Base-by-base conservation (phyloP, 2,888 invertebrate genomes). In the Hanleya hanleyi region DNA sequence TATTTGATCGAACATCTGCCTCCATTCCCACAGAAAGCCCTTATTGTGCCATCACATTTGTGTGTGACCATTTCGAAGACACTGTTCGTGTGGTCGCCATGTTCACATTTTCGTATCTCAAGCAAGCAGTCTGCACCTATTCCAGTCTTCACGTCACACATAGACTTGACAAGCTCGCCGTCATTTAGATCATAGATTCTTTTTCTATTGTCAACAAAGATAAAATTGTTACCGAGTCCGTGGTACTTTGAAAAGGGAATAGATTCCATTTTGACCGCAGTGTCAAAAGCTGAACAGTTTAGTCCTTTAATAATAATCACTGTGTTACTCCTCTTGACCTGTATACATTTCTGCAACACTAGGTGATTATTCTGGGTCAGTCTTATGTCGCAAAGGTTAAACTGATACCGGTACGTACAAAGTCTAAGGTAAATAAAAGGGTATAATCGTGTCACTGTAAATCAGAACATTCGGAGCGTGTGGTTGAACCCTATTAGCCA, bases 11-110 rank as follows among this genome's bases (percentile, higher is more conserved):
- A 26, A 57, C 84, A 83, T 7, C 82, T 69, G 0, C 77, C 70
- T 1, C 81, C 84, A 69, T 84, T 84, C 9, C 84, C 83, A 74
- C 84, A 83, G 12, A 84, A 62, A 6, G 61, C 47, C 1, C 79
- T 77, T 22, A 69, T 67, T 5, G 35, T 62, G 7, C 83, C 83
- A 62, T 80, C 74, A 0, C 79, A 29, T 61, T 78, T 76, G 71
- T 74, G 81, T 57, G 81, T 81, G 4, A 67, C n/a, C 32, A 82
- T 66, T 38, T 50, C 68, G 62, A 77, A 83, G 22, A 15, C 22
- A 26, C 57, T 29, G 18, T 18, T 15, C 29, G 18, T 22, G 32
- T 57, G 57, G 57, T 67, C 37, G 38, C 62, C 74, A 22, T 71
- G 67, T 15, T 35, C 7, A 1, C 37, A 36, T 36, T 70, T 75